phyloP scores from a whole-genome alignment of 2,888 invertebrate genomes.

The Rhynchonema sp. region DNA sequence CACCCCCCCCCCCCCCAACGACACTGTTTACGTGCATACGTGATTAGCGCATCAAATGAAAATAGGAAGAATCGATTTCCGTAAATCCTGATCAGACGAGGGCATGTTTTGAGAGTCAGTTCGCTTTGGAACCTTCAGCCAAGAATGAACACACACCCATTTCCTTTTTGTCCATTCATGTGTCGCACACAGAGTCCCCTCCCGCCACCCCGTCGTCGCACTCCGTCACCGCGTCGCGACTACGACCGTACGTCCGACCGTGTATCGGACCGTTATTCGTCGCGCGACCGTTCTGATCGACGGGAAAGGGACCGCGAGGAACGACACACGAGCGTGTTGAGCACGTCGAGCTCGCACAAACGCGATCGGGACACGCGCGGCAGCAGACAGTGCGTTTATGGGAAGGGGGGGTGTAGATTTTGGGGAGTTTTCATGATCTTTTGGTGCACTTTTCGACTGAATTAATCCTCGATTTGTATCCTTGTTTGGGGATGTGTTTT shows the following conservation, averaged over 20 bases:
- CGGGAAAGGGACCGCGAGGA: not conserved
- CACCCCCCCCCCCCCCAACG: too few relatives aligned
- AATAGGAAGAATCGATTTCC: too few relatives aligned
- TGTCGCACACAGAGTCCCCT: not conserved
- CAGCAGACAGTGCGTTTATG: too few relatives aligned
- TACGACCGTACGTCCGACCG: not conserved
- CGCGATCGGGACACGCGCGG: not conserved
- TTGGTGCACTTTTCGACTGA: not conserved
- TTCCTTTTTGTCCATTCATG: too few relatives aligned
- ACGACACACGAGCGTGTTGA: not conserved
- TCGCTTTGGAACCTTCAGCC: too few relatives aligned
- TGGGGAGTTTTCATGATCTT: not conserved
- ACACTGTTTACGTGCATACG: too few relatives aligned
- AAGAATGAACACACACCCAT: too few relatives aligned
- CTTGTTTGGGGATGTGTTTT: too few relatives aligned
- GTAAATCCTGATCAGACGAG: too few relatives aligned
- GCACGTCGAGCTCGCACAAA: not conserved
- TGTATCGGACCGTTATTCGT: not conserved
- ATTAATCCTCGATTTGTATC: not conserved
- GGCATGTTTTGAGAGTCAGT: too few relatives aligned
- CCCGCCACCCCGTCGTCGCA: slow-evolving; percentile 4
- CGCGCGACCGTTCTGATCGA: not conserved
- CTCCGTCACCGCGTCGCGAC: slow-evolving; percentile 6
- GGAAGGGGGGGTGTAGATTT: not conserved
- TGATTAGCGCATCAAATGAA: too few relatives aligned